Evolutionary conservation across 2,888 invertebrate genomes (phyloP).

Genomic region (Osmoderma eremita): DNA sequence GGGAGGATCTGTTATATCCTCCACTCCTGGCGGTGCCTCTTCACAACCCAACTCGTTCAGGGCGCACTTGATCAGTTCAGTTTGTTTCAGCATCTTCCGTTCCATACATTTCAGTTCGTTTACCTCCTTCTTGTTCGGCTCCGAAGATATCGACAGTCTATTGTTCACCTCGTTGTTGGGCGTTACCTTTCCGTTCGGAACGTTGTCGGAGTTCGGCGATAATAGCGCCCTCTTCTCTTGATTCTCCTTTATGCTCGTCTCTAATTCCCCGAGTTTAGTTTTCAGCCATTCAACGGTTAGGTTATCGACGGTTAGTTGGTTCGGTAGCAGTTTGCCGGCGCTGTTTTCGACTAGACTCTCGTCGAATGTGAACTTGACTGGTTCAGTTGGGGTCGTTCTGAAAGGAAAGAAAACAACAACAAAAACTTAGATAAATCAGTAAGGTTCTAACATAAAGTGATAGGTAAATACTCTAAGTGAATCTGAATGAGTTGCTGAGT

Average conservation of each 20-base stretch:
- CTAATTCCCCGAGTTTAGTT: conserved; percentile 81
- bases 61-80: conserved; percentile 86
- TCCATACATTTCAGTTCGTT: conserved; percentile 85
- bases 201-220: conserved; percentile 51
- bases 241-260: conserved; percentile 80
- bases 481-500: no score
- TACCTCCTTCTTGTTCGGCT: conserved; percentile 71
- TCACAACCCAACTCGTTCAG: conserved; percentile 88
- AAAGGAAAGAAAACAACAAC: no score
- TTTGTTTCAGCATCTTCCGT: conserved; percentile 82
- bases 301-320: conserved; percentile 90
- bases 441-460: no score
- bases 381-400: conserved; percentile 83
- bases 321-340: conserved; percentile 86
- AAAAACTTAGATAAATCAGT: no score
- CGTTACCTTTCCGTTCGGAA: conserved; percentile 59
- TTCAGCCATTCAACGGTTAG: conserved; percentile 90
- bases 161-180: conserved; percentile 56
- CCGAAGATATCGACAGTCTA: conserved; percentile 48
- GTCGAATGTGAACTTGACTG: conserved; percentile 85
- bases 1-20: conserved; percentile 71
- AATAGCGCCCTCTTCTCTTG: conserved; percentile 70
- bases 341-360: conserved; percentile 89
- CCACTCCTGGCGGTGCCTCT: conserved; percentile 87
- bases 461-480: no score